phyloP scores from a whole-genome alignment of 2,888 invertebrate genomes.

The Conomelus anceps region DNA sequence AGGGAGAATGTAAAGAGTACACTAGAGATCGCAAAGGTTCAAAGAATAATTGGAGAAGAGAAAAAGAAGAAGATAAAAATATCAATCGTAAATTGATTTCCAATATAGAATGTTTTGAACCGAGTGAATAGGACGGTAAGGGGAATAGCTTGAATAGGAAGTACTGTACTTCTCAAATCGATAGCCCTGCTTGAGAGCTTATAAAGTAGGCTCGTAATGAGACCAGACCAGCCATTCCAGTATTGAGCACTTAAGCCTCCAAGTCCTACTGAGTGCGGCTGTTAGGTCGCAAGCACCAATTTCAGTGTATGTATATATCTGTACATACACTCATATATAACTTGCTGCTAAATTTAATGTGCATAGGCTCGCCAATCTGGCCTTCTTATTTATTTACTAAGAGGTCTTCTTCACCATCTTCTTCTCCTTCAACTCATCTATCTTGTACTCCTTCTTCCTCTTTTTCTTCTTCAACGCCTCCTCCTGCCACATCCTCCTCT shows the following conservation, averaged over 20 bases:
- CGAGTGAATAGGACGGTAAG: background rate
- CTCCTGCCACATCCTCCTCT: too few species aligned
- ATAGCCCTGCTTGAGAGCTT: background rate
- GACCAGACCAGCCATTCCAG: too few species aligned
- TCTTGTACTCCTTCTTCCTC: too few species aligned
- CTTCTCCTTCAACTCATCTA: too few species aligned
- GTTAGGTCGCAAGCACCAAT: background rate
- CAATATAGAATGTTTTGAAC: background rate
- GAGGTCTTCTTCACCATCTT: too few species aligned
- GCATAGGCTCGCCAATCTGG: too few species aligned
- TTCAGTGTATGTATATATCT: background rate
- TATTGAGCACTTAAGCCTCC: background rate
- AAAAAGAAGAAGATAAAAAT: background rate
- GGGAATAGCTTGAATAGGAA: background rate
- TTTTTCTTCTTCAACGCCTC: too few species aligned
- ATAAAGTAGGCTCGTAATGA: background rate
- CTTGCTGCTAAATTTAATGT: background rate
- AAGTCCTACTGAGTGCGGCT: background rate
- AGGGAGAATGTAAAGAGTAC: too few species aligned
- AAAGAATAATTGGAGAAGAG: background rate
- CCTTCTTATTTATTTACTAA: too few species aligned
- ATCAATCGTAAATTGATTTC: background rate
- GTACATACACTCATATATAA: background rate
- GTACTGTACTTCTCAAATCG: background rate
- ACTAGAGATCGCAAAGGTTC: too few species aligned